Conservation (phyloP, 2,888 invertebrate genomes). For the Lithophane leautieri region DNA sequence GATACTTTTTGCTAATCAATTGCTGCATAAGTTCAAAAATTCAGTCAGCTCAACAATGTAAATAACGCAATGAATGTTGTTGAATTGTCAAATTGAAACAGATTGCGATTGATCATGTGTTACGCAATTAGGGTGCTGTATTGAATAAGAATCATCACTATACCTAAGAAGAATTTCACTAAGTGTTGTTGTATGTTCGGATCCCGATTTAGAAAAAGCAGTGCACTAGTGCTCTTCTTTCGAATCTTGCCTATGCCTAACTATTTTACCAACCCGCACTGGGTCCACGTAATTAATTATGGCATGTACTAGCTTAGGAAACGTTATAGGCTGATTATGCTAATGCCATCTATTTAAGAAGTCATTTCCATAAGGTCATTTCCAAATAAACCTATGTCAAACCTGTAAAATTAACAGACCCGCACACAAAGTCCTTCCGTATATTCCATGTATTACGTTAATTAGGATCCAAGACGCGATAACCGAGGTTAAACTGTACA, state of each 20-base stretch:
- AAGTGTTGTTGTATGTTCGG: neutral
- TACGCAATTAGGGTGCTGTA: too few relatives aligned
- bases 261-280: too few relatives aligned
- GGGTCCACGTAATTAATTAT: neutral
- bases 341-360: too few relatives aligned
- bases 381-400: neutral
- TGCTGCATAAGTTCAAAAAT: too few relatives aligned
- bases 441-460: slow-evolving; percentile 20
- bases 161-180: neutral
- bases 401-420: neutral
- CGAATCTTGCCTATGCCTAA: too few relatives aligned
- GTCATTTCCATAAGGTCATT: neutral
- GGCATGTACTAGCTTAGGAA: neutral
- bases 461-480: slow-evolving; percentile 47
- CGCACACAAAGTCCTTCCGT: neutral
- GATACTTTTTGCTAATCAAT: too few relatives aligned
- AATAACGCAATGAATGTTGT: too few relatives aligned
- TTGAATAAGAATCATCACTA: neutral
- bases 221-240: neutral
- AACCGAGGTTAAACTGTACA: slow-evolving; percentile 48
- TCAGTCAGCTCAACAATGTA: too few relatives aligned
- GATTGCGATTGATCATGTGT: too few relatives aligned
- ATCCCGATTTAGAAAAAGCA: neutral
- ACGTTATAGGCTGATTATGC: neutral
- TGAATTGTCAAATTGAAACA: too few relatives aligned